A percentile compares a stretch with the other conserved stretches of the same genome.
Conservation (phyloP, 2,888 invertebrate genomes). For the Limnephilus auricula region DNA sequence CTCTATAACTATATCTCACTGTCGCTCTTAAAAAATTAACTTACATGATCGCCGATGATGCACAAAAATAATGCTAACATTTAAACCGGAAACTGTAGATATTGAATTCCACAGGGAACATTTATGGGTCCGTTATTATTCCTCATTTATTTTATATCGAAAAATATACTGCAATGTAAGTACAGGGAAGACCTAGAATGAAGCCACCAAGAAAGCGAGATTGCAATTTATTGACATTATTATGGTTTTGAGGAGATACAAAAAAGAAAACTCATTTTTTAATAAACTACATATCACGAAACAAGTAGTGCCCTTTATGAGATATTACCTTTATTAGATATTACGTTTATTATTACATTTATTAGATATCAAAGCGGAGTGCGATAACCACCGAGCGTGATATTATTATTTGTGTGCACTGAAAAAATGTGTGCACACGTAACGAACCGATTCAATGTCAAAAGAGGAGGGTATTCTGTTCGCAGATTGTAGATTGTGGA, state of each 20-base stretch:
- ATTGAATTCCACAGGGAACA: no score
- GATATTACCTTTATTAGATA: background rate
- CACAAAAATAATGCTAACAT: no score
- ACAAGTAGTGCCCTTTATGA: background rate
- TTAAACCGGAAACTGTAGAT: no score
- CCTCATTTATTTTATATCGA: no score
- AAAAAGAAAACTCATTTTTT: background rate
- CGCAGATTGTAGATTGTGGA: constrained; percentile 9
- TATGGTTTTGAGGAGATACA: background rate
- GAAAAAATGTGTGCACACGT: background rate
- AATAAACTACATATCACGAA: background rate
- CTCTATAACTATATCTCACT: no score
- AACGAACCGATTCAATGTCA: background rate
- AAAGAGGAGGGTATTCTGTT: background rate
- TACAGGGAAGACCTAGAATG: no score
- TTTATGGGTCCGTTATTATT: no score
- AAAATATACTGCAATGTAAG: no score
- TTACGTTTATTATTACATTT: background rate
- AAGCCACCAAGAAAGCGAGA: no score
- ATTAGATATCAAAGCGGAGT: constrained; percentile 8
- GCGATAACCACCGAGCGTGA: background rate
- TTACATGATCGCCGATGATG: no score
- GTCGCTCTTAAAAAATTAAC: no score
- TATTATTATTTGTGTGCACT: background rate
- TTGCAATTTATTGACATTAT: background rate